Evolutionary conservation across 2,113 vertebrate species (phyloP).

Genomic region (Myotis davidii): DNA sequence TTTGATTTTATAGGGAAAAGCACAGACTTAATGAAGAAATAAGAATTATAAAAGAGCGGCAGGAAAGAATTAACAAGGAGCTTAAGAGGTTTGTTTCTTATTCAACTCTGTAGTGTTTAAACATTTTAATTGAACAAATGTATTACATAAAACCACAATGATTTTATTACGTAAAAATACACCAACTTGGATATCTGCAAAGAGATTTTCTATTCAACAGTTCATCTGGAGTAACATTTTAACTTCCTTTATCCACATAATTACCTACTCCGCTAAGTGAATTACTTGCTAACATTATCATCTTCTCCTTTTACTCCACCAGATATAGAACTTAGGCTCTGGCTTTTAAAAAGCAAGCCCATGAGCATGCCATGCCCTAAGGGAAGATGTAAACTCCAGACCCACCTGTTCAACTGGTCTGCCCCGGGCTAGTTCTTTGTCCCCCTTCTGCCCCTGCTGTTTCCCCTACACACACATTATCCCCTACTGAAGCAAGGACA

Average conservation of each 20-base stretch:
- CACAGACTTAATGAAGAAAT: conserved; percentile 71
- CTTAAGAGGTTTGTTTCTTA: conserved; percentile 74
- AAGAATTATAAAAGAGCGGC: conserved; percentile 69
- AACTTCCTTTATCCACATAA: not conserved
- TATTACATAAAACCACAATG: not conserved
- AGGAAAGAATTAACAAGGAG: conserved; percentile 72
- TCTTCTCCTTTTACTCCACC: conserved; percentile 32
- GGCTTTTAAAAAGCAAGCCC: conserved; percentile 25
- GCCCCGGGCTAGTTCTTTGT: not conserved
- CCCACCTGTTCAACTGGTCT: not conserved
- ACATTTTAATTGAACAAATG: not conserved
- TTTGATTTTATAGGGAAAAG: conserved; percentile 75
- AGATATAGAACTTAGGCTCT: not conserved
- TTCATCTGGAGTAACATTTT: not conserved
- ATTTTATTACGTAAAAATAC: conserved; percentile 36
- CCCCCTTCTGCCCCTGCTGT: not conserved
- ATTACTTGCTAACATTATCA: not conserved
- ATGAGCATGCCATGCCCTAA: not conserved
- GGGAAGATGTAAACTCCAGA: conserved; percentile 10
- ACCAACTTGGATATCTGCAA: not conserved
- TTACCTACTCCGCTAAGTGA: not conserved
- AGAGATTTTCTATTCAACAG: not conserved
- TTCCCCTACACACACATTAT: not conserved
- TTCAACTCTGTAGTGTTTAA: conserved; percentile 12
- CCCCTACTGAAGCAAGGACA: not conserved